Evolutionary conservation across 2,888 invertebrate genomes (phyloP).

Genomic region (Helleia helle): DNA sequence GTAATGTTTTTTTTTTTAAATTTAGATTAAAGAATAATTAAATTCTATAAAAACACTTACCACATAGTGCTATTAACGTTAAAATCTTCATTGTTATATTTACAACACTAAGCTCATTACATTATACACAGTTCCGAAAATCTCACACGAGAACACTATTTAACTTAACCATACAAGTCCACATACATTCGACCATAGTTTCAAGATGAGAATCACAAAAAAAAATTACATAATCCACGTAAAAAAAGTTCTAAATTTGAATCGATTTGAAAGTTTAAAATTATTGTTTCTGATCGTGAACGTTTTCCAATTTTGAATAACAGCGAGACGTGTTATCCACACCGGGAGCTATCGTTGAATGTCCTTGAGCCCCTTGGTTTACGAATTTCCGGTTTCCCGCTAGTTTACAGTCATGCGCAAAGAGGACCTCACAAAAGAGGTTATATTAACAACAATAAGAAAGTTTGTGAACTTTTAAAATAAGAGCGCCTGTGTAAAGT

Average conservation of each 20-base stretch:
- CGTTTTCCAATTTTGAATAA: conserved; percentile 44
- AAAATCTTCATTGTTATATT: conserved; percentile 50
- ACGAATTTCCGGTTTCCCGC: conserved; percentile 39
- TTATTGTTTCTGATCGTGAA: conserved; percentile 37
- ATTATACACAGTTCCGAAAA: conserved; percentile 5
- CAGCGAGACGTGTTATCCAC: conserved; percentile 34
- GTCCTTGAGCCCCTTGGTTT: conserved; percentile 40
- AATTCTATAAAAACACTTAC: conserved; percentile 34
- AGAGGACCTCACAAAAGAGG: conserved; percentile 51
- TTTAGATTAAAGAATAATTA: no score
- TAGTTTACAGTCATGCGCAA: conserved; percentile 64
- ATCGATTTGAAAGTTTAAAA: conserved; percentile 11
- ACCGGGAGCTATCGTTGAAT: conserved; percentile 41
- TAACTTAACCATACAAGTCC: conserved; percentile 27
- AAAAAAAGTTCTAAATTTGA: conserved; percentile 9
- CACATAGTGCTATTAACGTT: conserved; percentile 49
- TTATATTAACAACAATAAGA: neutral
- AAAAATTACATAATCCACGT: neutral
- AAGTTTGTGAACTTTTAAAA: conserved; percentile 63
- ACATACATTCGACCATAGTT: no score
- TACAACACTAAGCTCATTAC: neutral
- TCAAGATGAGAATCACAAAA: conserved; percentile 9
- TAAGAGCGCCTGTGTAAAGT: conserved; percentile 58
- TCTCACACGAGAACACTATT: conserved; percentile 8
- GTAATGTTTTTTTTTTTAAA: no score